phyloP scores from a whole-genome alignment of 2,113 vertebrate genomes.

The Calyptomena viridis region DNA sequence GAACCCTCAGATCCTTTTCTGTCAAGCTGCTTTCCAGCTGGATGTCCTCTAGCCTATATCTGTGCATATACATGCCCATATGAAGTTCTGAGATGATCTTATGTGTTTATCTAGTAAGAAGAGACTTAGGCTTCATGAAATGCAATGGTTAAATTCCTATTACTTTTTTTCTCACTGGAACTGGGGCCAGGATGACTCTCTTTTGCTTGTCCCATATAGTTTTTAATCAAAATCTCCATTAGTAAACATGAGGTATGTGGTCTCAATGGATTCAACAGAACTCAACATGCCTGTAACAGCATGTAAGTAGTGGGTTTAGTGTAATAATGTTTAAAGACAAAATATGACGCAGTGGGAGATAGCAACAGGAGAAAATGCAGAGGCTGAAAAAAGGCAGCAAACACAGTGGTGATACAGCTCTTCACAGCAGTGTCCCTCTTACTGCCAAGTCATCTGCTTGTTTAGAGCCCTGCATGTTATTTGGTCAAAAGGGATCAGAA shows the following conservation, averaged over 20 bases:
- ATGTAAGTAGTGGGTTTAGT: conserved; percentile 11
- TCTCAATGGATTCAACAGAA: not conserved
- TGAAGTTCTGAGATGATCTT: not conserved
- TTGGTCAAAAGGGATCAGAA: not conserved
- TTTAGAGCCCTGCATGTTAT: not conserved
- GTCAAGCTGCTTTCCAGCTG: not conserved
- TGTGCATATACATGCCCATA: not conserved
- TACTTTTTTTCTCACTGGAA: not conserved
- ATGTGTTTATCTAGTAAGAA: not conserved
- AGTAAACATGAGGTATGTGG: not conserved
- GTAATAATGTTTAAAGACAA: conserved; percentile 2
- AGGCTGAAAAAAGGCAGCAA: not conserved
- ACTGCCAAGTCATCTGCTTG: not conserved
- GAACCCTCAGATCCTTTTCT: not conserved
- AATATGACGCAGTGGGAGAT: not conserved
- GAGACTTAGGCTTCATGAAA: not conserved
- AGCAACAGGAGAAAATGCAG: not conserved
- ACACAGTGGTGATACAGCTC: not conserved
- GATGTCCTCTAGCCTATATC: not conserved
- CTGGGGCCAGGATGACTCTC: not conserved
- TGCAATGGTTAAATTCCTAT: not conserved
- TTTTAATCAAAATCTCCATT: not conserved
- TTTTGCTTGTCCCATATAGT: accelerated
- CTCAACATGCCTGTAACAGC: not conserved
- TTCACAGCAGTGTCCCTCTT: not conserved